Evolutionary conservation across 2,113 vertebrate genomes (phyloP), one percentile per base, ranked within the genome.

Genomic region (Ailuropoda melanoleuca): DNA sequence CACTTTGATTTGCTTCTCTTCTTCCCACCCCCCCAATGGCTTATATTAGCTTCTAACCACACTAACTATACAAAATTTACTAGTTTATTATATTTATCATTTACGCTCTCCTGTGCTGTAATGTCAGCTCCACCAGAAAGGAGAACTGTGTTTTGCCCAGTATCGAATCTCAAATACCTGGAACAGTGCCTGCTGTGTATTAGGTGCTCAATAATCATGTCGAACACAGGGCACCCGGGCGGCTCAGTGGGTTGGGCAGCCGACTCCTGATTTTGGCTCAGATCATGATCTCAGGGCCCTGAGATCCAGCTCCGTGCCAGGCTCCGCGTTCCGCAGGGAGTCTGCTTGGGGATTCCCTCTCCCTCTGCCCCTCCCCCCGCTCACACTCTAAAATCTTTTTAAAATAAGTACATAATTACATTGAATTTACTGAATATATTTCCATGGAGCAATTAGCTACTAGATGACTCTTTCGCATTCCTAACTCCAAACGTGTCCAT

Each of bases 91-190:
- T 66, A 56, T 50, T 92, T 55, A 24, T 55, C 26, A 9, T 37
- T 84, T 53, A 56, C 37, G 80, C 31, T 55, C 74, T 96, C 81
- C 81, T 93, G 53, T 9, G 48, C 29, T 74, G 11, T 64, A 23
- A 70, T 5, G 4, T 39, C 80, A 87, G 34, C 39, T 50, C 26
- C 9, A 66, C 12, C 7, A 88, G 62, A 80, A 58, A 87, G 56
- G 53, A 90, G n/a, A 60, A 24, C n/a, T 58, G 18, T 39, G 9
- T 80, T 87, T 64, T 80, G 37, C n/a, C 70, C 78, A 37, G 23
- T 19, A 2, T 9, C 58, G 1, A 72, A 81, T 29, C 26, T 46
- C 81, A 64, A 37, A 68, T 68, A 31, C 8, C n/a, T 64, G 10
- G 5, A 78, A 50, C 37, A 18, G 4, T 83, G 19, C 75, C 50